Conservation (phyloP, 2,797 vertebrate genomes). For the Sorex maritimensis region DNA sequence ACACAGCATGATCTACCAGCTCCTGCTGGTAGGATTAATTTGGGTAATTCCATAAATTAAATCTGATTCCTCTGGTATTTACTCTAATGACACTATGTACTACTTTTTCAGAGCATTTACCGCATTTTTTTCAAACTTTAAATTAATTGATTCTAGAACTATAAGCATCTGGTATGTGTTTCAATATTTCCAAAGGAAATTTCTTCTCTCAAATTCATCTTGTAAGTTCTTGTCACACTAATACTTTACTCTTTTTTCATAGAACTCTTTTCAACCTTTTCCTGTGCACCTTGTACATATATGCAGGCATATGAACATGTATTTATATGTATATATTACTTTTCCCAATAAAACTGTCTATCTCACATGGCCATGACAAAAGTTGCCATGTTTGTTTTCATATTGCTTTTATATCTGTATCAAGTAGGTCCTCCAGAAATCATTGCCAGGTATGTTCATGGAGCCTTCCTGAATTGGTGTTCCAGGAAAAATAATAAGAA, state of each 20-base stretch:
- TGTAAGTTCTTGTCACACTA: not conserved
- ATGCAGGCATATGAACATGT: not conserved
- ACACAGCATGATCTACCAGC: not conserved
- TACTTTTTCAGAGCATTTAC: not conserved
- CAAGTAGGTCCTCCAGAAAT: not conserved
- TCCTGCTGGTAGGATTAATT: not conserved
- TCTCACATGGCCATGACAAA: not conserved
- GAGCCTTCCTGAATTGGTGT: not conserved
- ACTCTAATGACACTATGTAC: not conserved
- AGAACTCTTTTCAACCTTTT: not conserved
- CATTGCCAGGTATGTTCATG: not conserved
- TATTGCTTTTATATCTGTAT: not conserved
- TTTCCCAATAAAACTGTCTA: not conserved
- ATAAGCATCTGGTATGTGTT: not conserved
- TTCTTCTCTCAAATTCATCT: not conserved
- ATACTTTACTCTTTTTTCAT: not conserved
- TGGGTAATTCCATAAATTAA: not conserved
- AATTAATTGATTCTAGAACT: not conserved
- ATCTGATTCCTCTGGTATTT: not conserved
- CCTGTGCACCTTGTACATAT: not conserved
- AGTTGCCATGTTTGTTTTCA: not conserved
- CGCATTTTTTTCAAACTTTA: not conserved
- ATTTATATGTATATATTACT: not conserved
- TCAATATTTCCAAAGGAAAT: slow-evolving; percentile 18
- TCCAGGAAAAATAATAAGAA: not conserved